Percentiles rank a stretch among this genome's conserved stretches.
Conservation (phyloP, 2,797 vertebrate species). For the Leuciscus waleckii region DNA sequence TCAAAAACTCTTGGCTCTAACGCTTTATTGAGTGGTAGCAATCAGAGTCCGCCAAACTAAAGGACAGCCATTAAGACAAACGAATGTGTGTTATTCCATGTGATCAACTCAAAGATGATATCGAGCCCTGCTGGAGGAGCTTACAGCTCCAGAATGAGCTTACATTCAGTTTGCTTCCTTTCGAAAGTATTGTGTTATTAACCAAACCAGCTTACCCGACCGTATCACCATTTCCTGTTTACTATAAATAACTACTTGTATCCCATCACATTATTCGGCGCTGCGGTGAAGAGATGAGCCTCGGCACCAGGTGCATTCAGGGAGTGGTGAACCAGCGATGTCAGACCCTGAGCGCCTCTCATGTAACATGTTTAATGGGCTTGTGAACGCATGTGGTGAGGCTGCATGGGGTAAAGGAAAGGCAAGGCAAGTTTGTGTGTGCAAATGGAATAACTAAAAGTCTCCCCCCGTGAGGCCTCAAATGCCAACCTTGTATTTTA, state of each 20-base stretch:
- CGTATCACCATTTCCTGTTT: slow-evolving; percentile 40
- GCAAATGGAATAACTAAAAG: slow-evolving; percentile 64
- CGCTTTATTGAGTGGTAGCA: slow-evolving; percentile 17
- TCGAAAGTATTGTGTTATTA: slow-evolving; percentile 50
- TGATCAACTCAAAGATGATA: slow-evolving; percentile 22
- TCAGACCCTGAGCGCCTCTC: slow-evolving; percentile 4
- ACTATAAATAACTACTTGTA: slow-evolving; percentile 40
- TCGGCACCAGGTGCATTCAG: slow-evolving; percentile 41
- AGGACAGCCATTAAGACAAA: slow-evolving; percentile 38
- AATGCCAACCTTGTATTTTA: slow-evolving; percentile 60
- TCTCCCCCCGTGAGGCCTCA: slow-evolving; percentile 45
- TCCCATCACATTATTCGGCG: slow-evolving; percentile 39
- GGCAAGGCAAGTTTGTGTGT: slow-evolving; percentile 45
- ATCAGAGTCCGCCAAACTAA: slow-evolving; percentile 17
- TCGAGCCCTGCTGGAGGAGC: not conserved
- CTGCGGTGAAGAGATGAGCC: slow-evolving; percentile 55
- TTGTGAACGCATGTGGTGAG: slow-evolving; percentile 53
- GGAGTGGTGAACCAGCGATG: not conserved
- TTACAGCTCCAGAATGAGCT: slow-evolving; percentile 25
- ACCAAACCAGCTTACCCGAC: slow-evolving; percentile 54
- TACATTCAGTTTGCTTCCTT: slow-evolving; percentile 50
- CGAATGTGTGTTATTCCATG: slow-evolving; percentile 24
- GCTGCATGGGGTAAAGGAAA: slow-evolving; percentile 41
- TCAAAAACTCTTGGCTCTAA: slow-evolving; percentile 8
- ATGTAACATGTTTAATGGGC: slow-evolving; percentile 56